Conservation (phyloP, 2,113 vertebrate species). For the Ammospiza nelsoni region DNA sequence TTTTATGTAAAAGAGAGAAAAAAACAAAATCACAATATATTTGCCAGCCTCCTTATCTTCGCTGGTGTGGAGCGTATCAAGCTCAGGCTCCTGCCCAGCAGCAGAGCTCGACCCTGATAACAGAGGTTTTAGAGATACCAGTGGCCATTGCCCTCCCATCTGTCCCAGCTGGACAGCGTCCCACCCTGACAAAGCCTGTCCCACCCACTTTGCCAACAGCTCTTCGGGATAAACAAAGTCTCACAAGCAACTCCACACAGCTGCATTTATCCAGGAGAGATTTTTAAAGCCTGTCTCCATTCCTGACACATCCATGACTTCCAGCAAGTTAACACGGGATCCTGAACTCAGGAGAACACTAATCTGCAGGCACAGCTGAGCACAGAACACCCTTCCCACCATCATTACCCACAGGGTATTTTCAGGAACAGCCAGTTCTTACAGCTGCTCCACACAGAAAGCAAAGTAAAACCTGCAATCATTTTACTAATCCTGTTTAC, state of each 20-base stretch:
- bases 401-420: accelerated
- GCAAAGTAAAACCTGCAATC: not conserved
- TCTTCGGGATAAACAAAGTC: not conserved
- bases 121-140: not conserved
- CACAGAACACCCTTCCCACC: not conserved
- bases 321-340: not conserved
- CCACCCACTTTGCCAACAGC: slow-evolving; percentile 11
- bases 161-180: slow-evolving; percentile 43
- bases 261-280: not conserved
- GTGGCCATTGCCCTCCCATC: slow-evolving; percentile 8
- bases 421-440: not conserved
- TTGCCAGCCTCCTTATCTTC: not conserved
- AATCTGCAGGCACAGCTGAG: not conserved
- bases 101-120: slow-evolving; percentile 33
- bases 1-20: not conserved
- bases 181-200: slow-evolving; percentile 20
- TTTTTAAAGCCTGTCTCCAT: not conserved
- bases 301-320: not conserved
- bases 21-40: slow-evolving; percentile 12
- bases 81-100: not conserved
- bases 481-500: not conserved
- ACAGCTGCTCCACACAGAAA: not conserved
- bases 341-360: not conserved
- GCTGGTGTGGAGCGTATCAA: not conserved
- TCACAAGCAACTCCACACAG: not conserved